Base-by-base conservation (phyloP, 1,140 invertebrate genomes). In the Venturia canescens region DNA sequence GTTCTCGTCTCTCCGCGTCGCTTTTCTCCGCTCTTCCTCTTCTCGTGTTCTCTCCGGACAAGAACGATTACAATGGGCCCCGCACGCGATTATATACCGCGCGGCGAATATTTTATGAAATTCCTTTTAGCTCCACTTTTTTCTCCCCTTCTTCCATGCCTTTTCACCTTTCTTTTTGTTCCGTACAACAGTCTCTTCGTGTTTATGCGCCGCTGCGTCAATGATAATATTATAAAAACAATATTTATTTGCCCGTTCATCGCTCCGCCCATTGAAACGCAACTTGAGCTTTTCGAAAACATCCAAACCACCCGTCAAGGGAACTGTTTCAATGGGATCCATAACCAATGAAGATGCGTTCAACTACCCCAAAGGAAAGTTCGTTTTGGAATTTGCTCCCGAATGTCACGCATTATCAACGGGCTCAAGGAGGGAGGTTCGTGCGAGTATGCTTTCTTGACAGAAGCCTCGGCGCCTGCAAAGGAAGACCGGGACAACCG, bases 71-170 rank as follows among this genome's bases (percentile, higher is more conserved):
- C 44, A 53, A 74, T 74, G 44, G 48, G 23, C 26, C 16, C 44
- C 71, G 18, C 71, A 53, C 44, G 71, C 71, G 71, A 74, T 74
- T 53, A 74, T n/a, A n/a, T n/a, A n/a, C 44, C 29, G 44, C 16
- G 66, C 13, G 13, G 29, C 23, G 21, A 44, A 74, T 74, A 74
- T 23, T 23, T 63, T 53, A 50, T 27, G 26, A 74, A 18, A 53
- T 74, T 26, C 60, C 5, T 63, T 53, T 78, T 69, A 77, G 23
- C 71, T 82, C 82, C 82, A 77, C 57, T 76, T 74, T 80, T 72
- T 67, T 44, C 44, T 57, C 67, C 80, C 79, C 67, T 70, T 80
- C 78, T 81, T 50, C 74, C 53, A 76, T 26, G 13, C 71, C 34
- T 74, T 63, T 75, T 69, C 77, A 66, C 79, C 72, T 27, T 81